A percentile compares a stretch with the other conserved stretches of the same genome.
These are phyloP conservation scores for Ahaetulla prasina DNA, from an alignment of 2,113 vertebrate genomes.

Conservation along the genomic window DNA sequence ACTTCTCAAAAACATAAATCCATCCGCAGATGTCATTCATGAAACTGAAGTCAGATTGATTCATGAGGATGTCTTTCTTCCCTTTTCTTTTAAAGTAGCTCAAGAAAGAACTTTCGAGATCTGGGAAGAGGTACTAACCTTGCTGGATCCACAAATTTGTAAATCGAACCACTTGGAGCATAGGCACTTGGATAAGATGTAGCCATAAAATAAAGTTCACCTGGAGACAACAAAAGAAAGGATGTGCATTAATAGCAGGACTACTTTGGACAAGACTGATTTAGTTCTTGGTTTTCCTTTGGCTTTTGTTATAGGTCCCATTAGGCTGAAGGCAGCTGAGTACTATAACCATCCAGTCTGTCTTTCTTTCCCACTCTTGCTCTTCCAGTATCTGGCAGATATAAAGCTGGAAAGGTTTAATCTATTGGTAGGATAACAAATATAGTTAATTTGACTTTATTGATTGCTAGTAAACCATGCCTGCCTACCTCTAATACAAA, in stretches of 20 bases:
- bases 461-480: not conserved
- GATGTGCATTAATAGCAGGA: not conserved
- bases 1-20: not conserved
- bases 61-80: not conserved
- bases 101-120: not conserved
- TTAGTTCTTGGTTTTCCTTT: not conserved
- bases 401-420: not conserved
- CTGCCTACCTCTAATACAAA: not conserved
- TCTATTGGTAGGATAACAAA: not conserved
- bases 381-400: not conserved
- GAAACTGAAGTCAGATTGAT: conserved; percentile 3
- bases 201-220: conserved; percentile 84
- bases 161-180: conserved; percentile 72
- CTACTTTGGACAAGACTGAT: not conserved
- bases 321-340: not conserved
- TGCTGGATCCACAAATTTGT: conserved; percentile 82
- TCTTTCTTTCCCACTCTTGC: not conserved
- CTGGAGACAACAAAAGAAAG: conserved; percentile 53
- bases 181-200: conserved; percentile 76
- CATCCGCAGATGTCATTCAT: not conserved
- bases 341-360: not conserved
- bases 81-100: not conserved
- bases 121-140: conserved; percentile 67
- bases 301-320: not conserved
- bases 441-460: not conserved